Evolutionary conservation across 1,140 invertebrate genomes (phyloP).

Genomic region (Micrasema minimum): DNA sequence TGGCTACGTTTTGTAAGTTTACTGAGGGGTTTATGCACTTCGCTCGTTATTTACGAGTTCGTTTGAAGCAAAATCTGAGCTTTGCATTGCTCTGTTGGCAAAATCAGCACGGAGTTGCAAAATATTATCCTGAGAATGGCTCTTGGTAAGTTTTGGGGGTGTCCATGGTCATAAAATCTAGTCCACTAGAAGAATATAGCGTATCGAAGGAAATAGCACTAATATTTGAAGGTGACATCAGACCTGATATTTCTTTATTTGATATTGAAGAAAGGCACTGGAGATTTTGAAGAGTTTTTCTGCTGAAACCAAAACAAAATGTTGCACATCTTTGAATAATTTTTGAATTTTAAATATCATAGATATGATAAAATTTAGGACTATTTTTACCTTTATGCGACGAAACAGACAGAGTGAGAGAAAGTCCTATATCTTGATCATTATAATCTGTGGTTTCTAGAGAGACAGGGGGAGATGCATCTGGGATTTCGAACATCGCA

Average conservation of each 20-base stretch:
- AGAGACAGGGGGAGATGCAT: constrained; percentile 37
- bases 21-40: neutral
- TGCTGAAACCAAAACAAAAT: neutral
- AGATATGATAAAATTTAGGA: no score
- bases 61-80: constrained; percentile 7
- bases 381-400: constrained; percentile 41
- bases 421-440: constrained; percentile 43
- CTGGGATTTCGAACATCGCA: constrained; percentile 21
- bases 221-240: constrained; percentile 21
- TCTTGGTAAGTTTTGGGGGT: constrained; percentile 21
- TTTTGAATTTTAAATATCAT: no score
- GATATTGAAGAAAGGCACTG: constrained; percentile 24
- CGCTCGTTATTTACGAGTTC: neutral
- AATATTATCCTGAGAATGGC: constrained; percentile 43
- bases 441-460: constrained; percentile 43
- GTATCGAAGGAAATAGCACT: constrained; percentile 44
- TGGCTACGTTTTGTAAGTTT: constrained; percentile 1
- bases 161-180: constrained; percentile 4
- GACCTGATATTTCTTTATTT: constrained; percentile 6
- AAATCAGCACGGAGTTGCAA: constrained; percentile 10
- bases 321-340: neutral
- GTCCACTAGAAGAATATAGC: constrained; percentile 10
- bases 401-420: constrained; percentile 35
- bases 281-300: constrained; percentile 18
- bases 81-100: neutral